Evolutionary conservation across 2,113 vertebrate genomes (phyloP).

Genomic region (Amphilophus citrinellus): DNA sequence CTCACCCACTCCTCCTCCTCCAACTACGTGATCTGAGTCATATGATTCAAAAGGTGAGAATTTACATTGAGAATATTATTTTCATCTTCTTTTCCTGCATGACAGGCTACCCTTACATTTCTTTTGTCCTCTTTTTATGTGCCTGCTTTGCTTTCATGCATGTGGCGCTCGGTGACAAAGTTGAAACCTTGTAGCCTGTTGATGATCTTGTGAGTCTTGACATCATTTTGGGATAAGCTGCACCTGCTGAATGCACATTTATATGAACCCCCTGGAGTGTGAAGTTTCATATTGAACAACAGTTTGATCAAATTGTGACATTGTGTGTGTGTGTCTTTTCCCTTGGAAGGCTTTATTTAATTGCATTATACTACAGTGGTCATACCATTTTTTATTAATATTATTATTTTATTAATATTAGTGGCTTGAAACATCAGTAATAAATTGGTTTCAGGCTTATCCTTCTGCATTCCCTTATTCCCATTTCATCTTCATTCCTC

Average conservation of each 20-base stretch:
- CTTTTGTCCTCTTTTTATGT: constrained; percentile 30
- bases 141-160: constrained; percentile 17
- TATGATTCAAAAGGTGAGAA: constrained; percentile 66
- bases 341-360: background rate
- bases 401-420: background rate
- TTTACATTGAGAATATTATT: constrained; percentile 58
- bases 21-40: constrained; percentile 63
- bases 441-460: background rate
- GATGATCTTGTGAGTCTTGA: constrained; percentile 3
- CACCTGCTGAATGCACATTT: background rate
- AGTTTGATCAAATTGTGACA: background rate
- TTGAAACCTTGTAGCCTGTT: constrained; percentile 14
- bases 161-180: background rate
- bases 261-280: background rate
- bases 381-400: constrained; percentile 9
- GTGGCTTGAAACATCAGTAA: constrained; percentile 11
- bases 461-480: background rate
- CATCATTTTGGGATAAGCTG: constrained; percentile 10
- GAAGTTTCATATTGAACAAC: constrained; percentile 14
- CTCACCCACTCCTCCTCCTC: constrained; percentile 47
- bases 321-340: background rate
- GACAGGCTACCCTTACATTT: constrained; percentile 38
- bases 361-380: constrained; percentile 10
- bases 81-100: constrained; percentile 46
- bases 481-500: background rate